These are phyloP conservation scores for Hypotaenidia philippensis DNA, from an alignment of 2,797 vertebrate species.

Conservation along the genomic window DNA sequence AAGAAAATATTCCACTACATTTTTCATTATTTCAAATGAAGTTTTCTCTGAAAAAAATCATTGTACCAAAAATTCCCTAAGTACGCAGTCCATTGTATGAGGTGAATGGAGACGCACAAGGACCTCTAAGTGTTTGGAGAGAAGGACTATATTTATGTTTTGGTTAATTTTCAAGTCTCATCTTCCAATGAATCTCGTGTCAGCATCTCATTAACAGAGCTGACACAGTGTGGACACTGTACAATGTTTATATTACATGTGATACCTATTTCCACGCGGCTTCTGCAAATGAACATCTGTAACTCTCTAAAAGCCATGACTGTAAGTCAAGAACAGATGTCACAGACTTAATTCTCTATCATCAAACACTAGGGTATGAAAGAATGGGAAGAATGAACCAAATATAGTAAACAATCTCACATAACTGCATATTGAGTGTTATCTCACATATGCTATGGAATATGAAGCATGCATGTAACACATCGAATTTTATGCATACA, in stretches of 20 bases:
- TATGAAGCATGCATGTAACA: background rate
- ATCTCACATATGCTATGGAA: background rate
- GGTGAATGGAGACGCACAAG: background rate
- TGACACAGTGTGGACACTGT: background rate
- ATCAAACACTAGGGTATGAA: background rate
- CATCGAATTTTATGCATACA: background rate
- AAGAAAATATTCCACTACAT: background rate
- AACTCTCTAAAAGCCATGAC: background rate
- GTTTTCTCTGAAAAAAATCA: background rate
- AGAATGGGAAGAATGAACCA: conserved; percentile 12
- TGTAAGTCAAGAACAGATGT: conserved; percentile 4
- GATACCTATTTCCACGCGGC: background rate
- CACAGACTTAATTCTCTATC: background rate
- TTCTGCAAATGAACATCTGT: conserved; percentile 7
- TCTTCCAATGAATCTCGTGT: background rate
- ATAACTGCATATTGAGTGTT: background rate
- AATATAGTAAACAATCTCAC: background rate
- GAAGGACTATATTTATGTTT: background rate
- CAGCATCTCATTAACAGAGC: background rate
- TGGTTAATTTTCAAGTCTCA: background rate
- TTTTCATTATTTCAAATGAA: background rate
- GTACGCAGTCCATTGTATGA: background rate
- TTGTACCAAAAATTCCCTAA: background rate
- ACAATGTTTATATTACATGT: background rate
- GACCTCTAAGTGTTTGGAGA: background rate